Percentiles rank a stretch among this genome's conserved stretches.
phyloP scores from a whole-genome alignment of 2,888 invertebrate genomes.

The Lasioglossum calceatum region DNA sequence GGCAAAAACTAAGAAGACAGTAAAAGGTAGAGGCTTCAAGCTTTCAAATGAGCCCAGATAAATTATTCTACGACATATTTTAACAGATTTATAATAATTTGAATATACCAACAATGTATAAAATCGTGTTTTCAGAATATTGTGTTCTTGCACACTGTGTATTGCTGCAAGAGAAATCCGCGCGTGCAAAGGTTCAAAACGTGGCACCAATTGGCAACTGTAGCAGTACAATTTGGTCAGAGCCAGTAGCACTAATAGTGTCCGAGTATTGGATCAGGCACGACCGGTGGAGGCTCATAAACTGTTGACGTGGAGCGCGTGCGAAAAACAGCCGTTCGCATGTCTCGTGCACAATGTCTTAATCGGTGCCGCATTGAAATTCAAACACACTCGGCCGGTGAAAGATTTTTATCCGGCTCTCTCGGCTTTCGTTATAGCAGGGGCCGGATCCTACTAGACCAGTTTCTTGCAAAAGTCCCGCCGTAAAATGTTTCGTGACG shows the following conservation, averaged over 20 bases:
- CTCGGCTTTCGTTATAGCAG: slow-evolving; percentile 10
- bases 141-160: too few relatives aligned
- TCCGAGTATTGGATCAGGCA: slow-evolving; percentile 14
- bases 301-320: slow-evolving; percentile 15
- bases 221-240: not conserved
- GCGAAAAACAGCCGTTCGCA: slow-evolving; percentile 41
- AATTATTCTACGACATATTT: too few relatives aligned
- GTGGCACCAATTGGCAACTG: not conserved
- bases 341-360: slow-evolving; percentile 43
- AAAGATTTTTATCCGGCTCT: slow-evolving; percentile 40
- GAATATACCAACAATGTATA: too few relatives aligned
- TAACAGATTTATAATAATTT: too few relatives aligned
- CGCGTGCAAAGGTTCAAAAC: not conserved
- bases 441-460: slow-evolving; percentile 31
- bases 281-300: not conserved
- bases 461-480: slow-evolving; percentile 40
- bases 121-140: too few relatives aligned
- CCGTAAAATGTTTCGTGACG: slow-evolving; percentile 30
- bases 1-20: rapidly evolving
- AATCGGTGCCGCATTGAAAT: slow-evolving; percentile 50
- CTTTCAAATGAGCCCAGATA: too few relatives aligned
- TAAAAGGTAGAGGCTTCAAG: too few relatives aligned
- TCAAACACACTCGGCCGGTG: slow-evolving; percentile 16
- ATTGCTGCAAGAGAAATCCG: too few relatives aligned
- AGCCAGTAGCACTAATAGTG: not conserved